Evolutionary conservation across 2,888 invertebrate genomes (phyloP).

Genomic region (Helicoverpa assulta): DNA sequence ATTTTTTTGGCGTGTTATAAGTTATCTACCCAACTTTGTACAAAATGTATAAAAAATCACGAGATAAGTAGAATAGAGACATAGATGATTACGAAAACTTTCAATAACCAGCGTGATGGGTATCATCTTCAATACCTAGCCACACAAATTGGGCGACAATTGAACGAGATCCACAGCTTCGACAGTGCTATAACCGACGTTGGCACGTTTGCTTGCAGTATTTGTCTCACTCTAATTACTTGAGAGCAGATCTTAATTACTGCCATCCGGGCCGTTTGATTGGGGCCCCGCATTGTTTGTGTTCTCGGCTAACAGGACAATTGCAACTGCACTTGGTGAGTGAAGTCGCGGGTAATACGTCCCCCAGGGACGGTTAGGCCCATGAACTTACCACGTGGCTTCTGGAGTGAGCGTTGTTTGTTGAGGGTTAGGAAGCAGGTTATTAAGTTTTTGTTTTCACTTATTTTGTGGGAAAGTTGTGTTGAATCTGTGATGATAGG

Average conservation of each 20-base stretch:
- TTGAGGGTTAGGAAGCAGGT: slow-evolving; percentile 7
- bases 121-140: slow-evolving; percentile 3
- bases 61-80: too few species aligned
- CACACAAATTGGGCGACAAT: slow-evolving; percentile 51
- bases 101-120: slow-evolving; percentile 26
- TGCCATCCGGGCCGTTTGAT: slow-evolving; percentile 84
- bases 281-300: slow-evolving; percentile 84
- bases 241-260: slow-evolving; percentile 85
- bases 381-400: slow-evolving; percentile 55
- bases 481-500: not conserved
- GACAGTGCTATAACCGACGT: slow-evolving; percentile 53
- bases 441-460: slow-evolving; percentile 12
- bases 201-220: slow-evolving; percentile 67
- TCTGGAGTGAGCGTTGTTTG: slow-evolving; percentile 15
- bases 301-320: slow-evolving; percentile 78
- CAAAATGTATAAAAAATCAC: too few species aligned
- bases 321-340: slow-evolving; percentile 80
- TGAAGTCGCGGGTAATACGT: slow-evolving; percentile 65
- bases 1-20: not conserved
- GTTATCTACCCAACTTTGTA: not conserved
- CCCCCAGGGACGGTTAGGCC: slow-evolving; percentile 53
- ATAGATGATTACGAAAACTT: not conserved
- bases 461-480: not conserved
- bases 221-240: slow-evolving; percentile 81
- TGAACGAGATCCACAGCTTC: slow-evolving; percentile 48